A percentile compares a stretch with the other conserved stretches of the same genome.
These are phyloP conservation scores for Anas platyrhynchos DNA, from an alignment of 2,113 vertebrate genomes.

Conservation along the genomic window DNA sequence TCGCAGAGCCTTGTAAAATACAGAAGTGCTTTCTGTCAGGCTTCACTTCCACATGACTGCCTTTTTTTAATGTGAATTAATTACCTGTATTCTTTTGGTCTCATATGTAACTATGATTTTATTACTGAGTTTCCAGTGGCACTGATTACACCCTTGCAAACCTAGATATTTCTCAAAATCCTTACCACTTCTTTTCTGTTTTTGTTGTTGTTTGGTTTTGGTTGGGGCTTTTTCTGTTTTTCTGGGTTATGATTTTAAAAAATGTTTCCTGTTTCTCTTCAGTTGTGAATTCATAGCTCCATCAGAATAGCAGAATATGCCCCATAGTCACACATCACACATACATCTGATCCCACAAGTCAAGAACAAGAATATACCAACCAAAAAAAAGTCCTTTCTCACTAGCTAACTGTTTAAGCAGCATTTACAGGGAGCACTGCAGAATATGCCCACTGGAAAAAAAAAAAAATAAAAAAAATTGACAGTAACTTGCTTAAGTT, in stretches of 20 bases:
- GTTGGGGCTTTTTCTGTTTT: background rate
- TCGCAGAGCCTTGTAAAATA: conserved; percentile 10
- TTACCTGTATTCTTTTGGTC: background rate
- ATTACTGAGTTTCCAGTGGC: background rate
- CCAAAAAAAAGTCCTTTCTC: background rate
- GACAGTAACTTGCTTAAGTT: background rate
- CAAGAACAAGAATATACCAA: background rate
- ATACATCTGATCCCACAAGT: background rate
- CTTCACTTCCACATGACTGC: background rate
- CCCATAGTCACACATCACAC: background rate
- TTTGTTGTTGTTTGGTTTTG: background rate
- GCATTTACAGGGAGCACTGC: background rate
- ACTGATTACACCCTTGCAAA: background rate
- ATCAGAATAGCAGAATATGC: background rate
- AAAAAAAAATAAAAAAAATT: background rate
- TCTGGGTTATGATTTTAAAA: background rate
- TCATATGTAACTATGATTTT: background rate
- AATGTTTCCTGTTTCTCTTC: background rate
- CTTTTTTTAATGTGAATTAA: background rate
- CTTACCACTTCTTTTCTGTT: background rate
- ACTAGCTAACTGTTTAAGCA: background rate
- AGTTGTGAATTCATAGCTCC: background rate
- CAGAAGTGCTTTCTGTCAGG: conserved; percentile 7
- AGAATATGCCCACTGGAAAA: background rate
- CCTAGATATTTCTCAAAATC: background rate